Evolutionary conservation across 2,113 vertebrate species (phyloP), one percentile per base, ranked within the genome.

Genomic region (Bubalus kerabau): DNA sequence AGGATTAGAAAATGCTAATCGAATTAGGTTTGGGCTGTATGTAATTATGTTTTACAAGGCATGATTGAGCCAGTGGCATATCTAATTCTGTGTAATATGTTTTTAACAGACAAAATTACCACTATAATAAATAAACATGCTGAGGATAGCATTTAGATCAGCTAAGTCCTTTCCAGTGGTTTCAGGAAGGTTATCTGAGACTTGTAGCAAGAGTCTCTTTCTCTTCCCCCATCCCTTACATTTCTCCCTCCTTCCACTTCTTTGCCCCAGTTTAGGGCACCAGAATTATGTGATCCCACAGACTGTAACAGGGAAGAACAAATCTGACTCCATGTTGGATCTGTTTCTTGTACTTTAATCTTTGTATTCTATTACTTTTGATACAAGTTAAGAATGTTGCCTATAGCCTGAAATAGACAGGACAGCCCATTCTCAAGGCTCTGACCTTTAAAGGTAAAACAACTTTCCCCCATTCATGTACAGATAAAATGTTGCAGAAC

Each of bases 1-100:
- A 95, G 46, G 71, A 90, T 87, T 40, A 95, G 67, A 94, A 95
- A 96, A 90, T 81, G 28, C 36, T 85, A 40, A 95, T 92, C 40
- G 87, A 46, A 36, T 90, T 87, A 84, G 17, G 26, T 48, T 71
- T 60, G n/a, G 15, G 60, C 60, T 87, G 0, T 36, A 21, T 74
- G 54, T 57, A 94, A 90, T 86, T 82, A 67, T 26, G 71, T 94
- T 83, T 92, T 80, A 91, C 57, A 87, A 78, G 52, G 54, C 4
- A 3, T 43, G 81, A 92, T 40, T 87, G 9, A 12, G 82, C 54
- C 48, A 81, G 46, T 24, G 57, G 36, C 48, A 30, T 52, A 80
- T 48, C 96, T 90, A 74, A 88, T 81, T 82, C 59, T 89, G 59
- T 50, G 13, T n/a, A 81, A 56, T 52, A 74, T 62, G 12, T 64